Evolutionary conservation across 2,113 vertebrate genomes (phyloP).

Genomic region (Saguinus midas): DNA sequence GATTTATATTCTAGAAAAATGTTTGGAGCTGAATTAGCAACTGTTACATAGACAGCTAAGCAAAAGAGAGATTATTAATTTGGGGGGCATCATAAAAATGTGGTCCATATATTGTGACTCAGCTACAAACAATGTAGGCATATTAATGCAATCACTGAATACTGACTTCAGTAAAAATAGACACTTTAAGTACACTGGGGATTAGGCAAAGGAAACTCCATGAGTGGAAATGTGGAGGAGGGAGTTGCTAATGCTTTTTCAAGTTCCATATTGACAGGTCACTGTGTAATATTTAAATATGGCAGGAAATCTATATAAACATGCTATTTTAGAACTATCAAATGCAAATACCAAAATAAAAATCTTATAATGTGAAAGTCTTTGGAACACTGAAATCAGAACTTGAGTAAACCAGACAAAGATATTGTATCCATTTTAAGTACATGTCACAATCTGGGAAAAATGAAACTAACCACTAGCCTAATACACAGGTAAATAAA

Average conservation of each 20-base stretch:
- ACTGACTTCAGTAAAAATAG: background rate
- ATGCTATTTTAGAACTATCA: background rate
- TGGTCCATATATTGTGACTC: too few relatives aligned
- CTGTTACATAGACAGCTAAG: background rate
- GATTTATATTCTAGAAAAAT: background rate
- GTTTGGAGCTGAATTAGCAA: background rate
- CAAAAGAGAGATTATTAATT: background rate
- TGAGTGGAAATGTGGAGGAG: fast-evolving
- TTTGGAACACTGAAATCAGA: background rate
- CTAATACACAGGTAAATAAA: background rate
- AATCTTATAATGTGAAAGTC: background rate
- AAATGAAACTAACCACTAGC: background rate
- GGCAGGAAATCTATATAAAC: background rate
- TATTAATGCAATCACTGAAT: background rate
- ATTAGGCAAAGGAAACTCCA: too few relatives aligned
- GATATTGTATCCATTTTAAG: background rate
- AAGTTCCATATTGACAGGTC: fast-evolving
- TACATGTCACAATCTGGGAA: background rate
- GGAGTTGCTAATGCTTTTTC: background rate
- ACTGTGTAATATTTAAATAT: background rate
- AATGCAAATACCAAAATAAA: background rate
- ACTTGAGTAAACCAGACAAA: background rate
- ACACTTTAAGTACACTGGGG: background rate
- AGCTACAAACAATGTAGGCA: background rate
- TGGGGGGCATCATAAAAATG: background rate